phyloP scores from a whole-genome alignment of 2,113 vertebrate species.

The Cyanistes caeruleus region DNA sequence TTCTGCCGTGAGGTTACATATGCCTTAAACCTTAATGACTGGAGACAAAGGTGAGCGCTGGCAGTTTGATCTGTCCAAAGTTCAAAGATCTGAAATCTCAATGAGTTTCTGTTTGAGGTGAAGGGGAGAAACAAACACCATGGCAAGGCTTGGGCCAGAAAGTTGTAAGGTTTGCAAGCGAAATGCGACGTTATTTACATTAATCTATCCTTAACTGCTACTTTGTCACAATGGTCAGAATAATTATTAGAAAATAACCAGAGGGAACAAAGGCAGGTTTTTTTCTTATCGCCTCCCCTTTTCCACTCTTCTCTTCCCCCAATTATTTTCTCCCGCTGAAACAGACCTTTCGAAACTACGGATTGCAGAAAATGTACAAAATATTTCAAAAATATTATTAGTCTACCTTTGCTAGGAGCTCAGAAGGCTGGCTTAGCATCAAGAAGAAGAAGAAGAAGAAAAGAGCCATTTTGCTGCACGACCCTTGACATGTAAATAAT shows the following conservation, averaged over 20 bases:
- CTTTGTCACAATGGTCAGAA: constrained; percentile 53
- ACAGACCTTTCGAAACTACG: background rate
- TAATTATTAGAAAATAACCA: constrained; percentile 63
- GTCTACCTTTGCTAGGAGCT: background rate
- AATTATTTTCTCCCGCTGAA: background rate
- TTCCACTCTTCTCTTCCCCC: background rate
- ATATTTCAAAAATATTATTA: background rate
- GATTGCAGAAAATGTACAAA: background rate
- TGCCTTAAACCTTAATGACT: constrained; percentile 9
- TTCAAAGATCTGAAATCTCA: constrained; percentile 72
- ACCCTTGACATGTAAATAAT: background rate
- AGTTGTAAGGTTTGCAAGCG: constrained; percentile 16
- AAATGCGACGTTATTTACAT: constrained; percentile 41
- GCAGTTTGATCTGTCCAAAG: constrained; percentile 73
- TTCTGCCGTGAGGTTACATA: constrained; percentile 5
- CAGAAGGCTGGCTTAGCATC: background rate
- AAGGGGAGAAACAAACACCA: constrained; percentile 54
- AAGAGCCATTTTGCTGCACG: background rate
- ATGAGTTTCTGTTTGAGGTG: constrained; percentile 51
- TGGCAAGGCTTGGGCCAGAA: constrained; percentile 1
- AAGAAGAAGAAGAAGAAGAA: background rate
- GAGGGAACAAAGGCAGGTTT: constrained; percentile 55
- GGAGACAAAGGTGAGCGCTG: constrained; percentile 49
- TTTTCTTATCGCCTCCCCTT: background rate
- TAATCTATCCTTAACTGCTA: constrained; percentile 57